A percentile compares a stretch with the other conserved stretches of the same genome.
Evolutionary conservation across 2,888 invertebrate species (phyloP).

Genomic region (Cryptophagus acutangulus): DNA sequence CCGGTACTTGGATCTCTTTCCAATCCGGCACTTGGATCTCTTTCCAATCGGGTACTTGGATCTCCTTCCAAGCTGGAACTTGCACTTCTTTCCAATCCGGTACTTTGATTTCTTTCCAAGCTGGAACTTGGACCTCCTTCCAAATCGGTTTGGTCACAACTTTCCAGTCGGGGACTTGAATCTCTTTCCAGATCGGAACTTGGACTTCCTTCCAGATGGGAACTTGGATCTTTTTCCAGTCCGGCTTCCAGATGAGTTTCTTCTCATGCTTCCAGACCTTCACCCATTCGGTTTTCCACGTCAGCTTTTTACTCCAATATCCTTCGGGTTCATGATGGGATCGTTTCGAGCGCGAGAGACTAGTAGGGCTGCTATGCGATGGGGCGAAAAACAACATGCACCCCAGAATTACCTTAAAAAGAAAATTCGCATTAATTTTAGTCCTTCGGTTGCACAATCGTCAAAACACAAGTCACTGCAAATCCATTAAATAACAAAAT

Average conservation of each 20-base stretch:
- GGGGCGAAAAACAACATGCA: constrained; percentile 54
- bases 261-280: constrained; percentile 71
- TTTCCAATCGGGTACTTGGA: constrained; percentile 66
- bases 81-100: constrained; percentile 67
- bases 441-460: constrained; percentile 3
- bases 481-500: constrained; percentile 27
- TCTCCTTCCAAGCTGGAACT: constrained; percentile 67
- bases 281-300: constrained; percentile 80
- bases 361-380: constrained; percentile 42
- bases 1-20: constrained; percentile 61
- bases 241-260: constrained; percentile 66
- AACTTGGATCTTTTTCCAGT: constrained; percentile 68
- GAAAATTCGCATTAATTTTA: background rate
- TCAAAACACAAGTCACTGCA: constrained; percentile 15
- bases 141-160: constrained; percentile 67
- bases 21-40: constrained; percentile 61
- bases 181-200: constrained; percentile 73
- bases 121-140: constrained; percentile 75
- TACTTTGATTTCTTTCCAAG: constrained; percentile 71
- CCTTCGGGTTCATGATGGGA: constrained; percentile 62
- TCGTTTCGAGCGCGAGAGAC: constrained; percentile 53
- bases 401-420: constrained; percentile 55
- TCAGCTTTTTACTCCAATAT: constrained; percentile 75
- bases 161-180: constrained; percentile 73
- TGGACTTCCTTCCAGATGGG: constrained; percentile 63